Evolutionary conservation across 2,888 invertebrate species (phyloP), one percentile per base, ranked within the genome.

Genomic region (Oegoconia quadripuncta): DNA sequence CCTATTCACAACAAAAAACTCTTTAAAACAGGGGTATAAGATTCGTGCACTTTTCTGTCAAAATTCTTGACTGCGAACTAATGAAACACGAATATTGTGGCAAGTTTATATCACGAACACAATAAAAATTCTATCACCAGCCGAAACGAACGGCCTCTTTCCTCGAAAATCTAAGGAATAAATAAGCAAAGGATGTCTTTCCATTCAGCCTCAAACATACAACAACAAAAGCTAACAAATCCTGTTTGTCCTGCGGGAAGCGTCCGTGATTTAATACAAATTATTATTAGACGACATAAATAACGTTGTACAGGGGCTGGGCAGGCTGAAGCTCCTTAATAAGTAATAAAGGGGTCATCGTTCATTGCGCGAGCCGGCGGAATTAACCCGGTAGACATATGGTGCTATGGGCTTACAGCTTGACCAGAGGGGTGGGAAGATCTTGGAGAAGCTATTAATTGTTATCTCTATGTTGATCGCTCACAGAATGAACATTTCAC

Each of bases 301-400:
- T 87, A 86, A 86, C 83, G 67, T 58, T 63, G 74, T 68, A 66
- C 70, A 60, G 73, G 80, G 77, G 76, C 43, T 60, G 60, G 59
- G 61, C 55, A 50, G 63, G 64, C 69, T 60, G 64, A 59, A 72
- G 74, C 81, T 83, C 71, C 80, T 87, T 86, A 86, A 86, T 87
- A 86, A 86, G 81, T 86, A 87, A 86, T 86, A 87, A 86, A 84
- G 82, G 86, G 84, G 84, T 83, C 84, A 86, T 83, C 80, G 74
- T 77, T 86, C 82, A 81, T 70, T 60, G 59, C 54, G 57, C 51
- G 58, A 59, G 60, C 41, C 58, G 62, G 53, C 55, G 69, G 80
- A 80, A 83, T 84, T 84, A 84, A 79, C 78, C 64, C 63, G 50
- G 46, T 54, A 63, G 63, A 74, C 84, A 80, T 75, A 74, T 78